phyloP scores from a whole-genome alignment of 2,113 vertebrate genomes.

The Phocoena phocoena region DNA sequence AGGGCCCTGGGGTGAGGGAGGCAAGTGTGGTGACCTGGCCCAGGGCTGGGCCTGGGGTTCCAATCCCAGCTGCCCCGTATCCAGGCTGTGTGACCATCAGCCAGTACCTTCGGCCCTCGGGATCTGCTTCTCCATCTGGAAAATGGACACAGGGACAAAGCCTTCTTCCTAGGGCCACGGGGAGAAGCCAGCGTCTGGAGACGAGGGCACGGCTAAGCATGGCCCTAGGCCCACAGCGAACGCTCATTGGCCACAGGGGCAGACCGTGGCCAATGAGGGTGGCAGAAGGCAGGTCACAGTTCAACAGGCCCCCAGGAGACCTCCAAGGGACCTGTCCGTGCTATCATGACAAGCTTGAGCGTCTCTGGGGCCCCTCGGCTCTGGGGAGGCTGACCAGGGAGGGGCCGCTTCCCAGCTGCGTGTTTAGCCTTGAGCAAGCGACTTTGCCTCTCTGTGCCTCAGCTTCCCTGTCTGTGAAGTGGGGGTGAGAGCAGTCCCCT shows the following conservation, averaged over 20 bases:
- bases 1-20: background rate
- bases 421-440: background rate
- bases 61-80: accelerated
- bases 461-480: background rate
- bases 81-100: background rate
- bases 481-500: background rate
- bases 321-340: accelerated
- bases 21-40: background rate
- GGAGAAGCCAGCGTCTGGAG: background rate
- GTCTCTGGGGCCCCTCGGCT: background rate
- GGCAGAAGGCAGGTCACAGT: background rate
- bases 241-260: background rate
- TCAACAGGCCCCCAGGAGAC: background rate
- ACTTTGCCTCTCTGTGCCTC: background rate
- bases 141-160: background rate
- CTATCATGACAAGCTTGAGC: background rate
- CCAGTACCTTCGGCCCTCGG: background rate
- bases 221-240: accelerated
- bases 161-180: accelerated
- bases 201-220: accelerated
- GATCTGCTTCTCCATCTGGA: background rate
- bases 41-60: background rate
- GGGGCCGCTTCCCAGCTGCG: background rate
- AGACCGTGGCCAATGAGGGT: accelerated
- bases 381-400: background rate